Conservation (phyloP, 2,113 vertebrate species). For the Ophthalmolycus amberensis region DNA sequence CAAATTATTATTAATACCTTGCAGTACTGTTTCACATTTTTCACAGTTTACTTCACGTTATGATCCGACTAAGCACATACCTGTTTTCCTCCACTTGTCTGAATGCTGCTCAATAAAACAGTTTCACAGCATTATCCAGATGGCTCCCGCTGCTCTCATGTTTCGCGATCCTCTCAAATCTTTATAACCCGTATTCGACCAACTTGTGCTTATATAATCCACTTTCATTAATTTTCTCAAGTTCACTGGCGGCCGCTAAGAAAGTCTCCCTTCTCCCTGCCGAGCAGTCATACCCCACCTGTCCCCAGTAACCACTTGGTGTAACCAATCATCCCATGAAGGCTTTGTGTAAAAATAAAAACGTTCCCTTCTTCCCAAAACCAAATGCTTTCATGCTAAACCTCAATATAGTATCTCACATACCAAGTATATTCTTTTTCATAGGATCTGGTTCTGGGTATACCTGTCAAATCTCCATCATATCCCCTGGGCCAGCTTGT, state of each 20-base stretch:
- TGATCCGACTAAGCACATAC: no score
- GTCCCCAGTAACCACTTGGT: no score
- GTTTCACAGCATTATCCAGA: no score
- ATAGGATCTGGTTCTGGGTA: slow-evolving; percentile 16
- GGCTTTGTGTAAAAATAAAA: background rate
- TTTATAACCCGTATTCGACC: no score
- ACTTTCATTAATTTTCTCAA: no score
- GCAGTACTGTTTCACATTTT: background rate
- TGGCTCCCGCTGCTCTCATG: no score
- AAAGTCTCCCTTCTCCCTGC: no score
- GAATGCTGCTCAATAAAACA: no score
- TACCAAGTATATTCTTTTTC: slow-evolving; percentile 49
- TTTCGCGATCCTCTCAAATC: no score
- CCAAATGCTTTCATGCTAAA: slow-evolving; percentile 45
- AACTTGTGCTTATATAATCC: no score
- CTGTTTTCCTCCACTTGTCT: background rate
- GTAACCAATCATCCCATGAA: background rate
- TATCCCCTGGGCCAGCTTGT: slow-evolving; percentile 27
- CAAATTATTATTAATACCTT: background rate
- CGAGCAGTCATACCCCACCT: no score
- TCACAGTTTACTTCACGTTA: background rate
- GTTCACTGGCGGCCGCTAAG: no score
- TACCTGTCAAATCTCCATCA: slow-evolving; percentile 41
- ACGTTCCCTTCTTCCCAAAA: background rate
- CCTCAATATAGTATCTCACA: slow-evolving; percentile 50